A percentile compares a stretch with the other conserved stretches of the same genome.
phyloP scores from a whole-genome alignment of 1,140 invertebrate species.

The Belonocnema kinseyi region DNA sequence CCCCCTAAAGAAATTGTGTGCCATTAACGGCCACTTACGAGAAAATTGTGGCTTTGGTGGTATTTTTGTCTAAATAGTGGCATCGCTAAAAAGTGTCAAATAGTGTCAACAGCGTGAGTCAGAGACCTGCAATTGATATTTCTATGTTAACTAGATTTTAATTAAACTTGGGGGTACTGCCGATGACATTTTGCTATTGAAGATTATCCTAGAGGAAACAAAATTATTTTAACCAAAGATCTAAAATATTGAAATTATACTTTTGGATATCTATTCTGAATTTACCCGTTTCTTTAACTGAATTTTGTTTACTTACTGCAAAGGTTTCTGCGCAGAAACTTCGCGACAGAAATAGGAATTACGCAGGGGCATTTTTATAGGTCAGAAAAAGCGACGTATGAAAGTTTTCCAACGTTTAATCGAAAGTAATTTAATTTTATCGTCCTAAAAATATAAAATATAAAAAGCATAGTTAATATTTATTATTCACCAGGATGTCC shows the following conservation, averaged over 20 bases:
- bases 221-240: too few species aligned
- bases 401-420: neutral
- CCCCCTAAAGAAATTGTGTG: too few species aligned
- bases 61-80: too few species aligned
- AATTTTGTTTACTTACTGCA: neutral
- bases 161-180: neutral
- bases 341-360: slow-evolving; percentile 11
- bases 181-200: too few species aligned
- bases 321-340: slow-evolving; percentile 3
- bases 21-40: too few species aligned
- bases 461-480: too few species aligned
- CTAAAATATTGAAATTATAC: too few species aligned
- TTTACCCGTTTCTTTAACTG: neutral
- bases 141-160: neutral
- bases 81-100: too few species aligned
- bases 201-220: too few species aligned
- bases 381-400: neutral
- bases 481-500: too few species aligned
- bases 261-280: neutral
- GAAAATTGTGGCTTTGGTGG: too few species aligned
- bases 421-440: neutral
- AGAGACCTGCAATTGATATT: neutral
- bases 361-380: slow-evolving; percentile 13
- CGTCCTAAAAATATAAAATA: neutral
- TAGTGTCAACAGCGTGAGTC: too few species aligned